phyloP scores from a whole-genome alignment of 2,113 vertebrate genomes.

The Lepus europaeus region DNA sequence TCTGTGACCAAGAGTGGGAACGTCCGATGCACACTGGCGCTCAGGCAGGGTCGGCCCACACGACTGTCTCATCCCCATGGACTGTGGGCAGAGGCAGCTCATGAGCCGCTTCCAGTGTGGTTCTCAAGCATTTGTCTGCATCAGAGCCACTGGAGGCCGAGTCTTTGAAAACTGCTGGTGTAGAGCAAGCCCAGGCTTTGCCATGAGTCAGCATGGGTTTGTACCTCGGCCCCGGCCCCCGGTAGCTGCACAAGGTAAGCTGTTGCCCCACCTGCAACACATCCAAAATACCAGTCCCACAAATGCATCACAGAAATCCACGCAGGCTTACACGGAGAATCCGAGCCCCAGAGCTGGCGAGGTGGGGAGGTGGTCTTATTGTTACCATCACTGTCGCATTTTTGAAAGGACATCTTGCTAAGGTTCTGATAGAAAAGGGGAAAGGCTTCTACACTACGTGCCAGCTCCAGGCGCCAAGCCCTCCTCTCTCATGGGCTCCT shows the following conservation, averaged over 20 bases:
- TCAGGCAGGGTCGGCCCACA: not conserved
- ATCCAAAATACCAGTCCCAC: too few relatives aligned
- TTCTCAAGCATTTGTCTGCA: not conserved
- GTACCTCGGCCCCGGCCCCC: not conserved
- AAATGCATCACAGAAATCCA: not conserved
- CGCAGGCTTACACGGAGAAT: not conserved
- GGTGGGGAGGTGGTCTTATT: not conserved
- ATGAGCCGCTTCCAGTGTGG: not conserved
- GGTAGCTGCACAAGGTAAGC: not conserved
- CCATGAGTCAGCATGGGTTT: not conserved
- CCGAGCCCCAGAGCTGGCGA: not conserved
- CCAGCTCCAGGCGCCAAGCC: not conserved
- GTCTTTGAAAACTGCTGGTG: not conserved
- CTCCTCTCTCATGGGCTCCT: not conserved
- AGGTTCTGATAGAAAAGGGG: not conserved
- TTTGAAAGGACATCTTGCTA: not conserved
- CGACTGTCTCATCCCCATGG: not conserved
- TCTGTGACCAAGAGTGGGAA: not conserved
- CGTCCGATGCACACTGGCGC: accelerated
- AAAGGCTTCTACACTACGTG: not conserved
- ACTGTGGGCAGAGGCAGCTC: not conserved
- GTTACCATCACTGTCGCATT: not conserved
- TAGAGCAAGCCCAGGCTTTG: not conserved
- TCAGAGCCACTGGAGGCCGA: not conserved
- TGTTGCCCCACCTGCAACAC: not conserved